Base-by-base conservation (phyloP, 2,888 invertebrate genomes). In the Cerceris rybyensis region DNA sequence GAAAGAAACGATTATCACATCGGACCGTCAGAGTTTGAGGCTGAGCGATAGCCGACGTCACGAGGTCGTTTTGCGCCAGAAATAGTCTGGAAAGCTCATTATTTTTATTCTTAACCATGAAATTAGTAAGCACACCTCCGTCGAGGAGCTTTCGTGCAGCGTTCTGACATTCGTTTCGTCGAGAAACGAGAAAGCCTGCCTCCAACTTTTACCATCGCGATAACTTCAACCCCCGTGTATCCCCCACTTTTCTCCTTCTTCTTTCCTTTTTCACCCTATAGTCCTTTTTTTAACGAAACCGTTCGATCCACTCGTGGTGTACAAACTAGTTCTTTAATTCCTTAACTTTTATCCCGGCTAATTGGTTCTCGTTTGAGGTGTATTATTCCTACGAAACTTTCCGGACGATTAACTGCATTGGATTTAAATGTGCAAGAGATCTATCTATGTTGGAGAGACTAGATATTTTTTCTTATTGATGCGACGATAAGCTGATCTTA, bases 21-120 rank as follows among this genome's bases (percentile, higher is more conserved):
- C 69, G 80, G 85, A 88, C 60, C 84, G 85, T 85, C 88, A 87
- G 88, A 71, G 43, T 76, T 70, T 66, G 49, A 66, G 80, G 78
- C 73, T 77, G 85, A 81, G 81, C 86, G 82, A 87, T 87, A 88
- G 84, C 82, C 50, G 59, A 86, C 88, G 88, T 88, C 88, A 88
- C 89, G 89, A 87, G 88, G 88, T 89, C 90, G 88, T 85, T 87
- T 81, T 81, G 83, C 84, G 87, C 87, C 89, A 86, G 86, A 89
- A 90, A 90, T 89, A 89, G 88, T 84, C 82, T 81, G 80, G 28
- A 84, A 87, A 90, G 85, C 89, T 88, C 87, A 87, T 90, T 88
- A 89, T 86, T 89, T 87, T 89, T 88, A 85, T 86, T 88, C 84
- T 85, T 83, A 84, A 82, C 82, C 82, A 75, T 80, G 76, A 84